A percentile compares a stretch with the other conserved stretches of the same genome.
Conservation (phyloP, 2,113 vertebrate species). For the Machaerirhynchus nigripectus region DNA sequence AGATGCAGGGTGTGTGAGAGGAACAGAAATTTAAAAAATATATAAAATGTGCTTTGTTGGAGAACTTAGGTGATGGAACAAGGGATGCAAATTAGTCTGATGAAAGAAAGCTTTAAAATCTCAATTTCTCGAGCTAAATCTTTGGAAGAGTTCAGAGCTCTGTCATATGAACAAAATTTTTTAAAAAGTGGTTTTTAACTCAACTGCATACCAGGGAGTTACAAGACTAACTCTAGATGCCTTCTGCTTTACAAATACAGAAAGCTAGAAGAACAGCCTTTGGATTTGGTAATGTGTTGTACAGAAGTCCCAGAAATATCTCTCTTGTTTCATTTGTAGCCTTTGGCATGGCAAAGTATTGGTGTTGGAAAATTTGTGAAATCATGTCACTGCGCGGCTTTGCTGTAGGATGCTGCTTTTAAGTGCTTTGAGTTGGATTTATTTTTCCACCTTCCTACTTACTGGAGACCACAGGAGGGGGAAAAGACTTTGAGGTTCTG, state of each 20-base stretch:
- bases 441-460: neutral
- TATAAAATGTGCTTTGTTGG: neutral
- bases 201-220: neutral
- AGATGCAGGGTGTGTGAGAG: neutral
- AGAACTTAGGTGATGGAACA: neutral
- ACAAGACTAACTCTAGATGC: neutral
- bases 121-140: neutral
- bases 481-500: conserved; percentile 2
- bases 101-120: conserved; percentile 21
- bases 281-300: conserved; percentile 33
- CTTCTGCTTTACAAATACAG: conserved; percentile 32
- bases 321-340: conserved; percentile 56
- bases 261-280: neutral
- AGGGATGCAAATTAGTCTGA: neutral
- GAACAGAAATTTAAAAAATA: neutral
- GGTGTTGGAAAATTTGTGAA: conserved; percentile 49
- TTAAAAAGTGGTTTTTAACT: neutral
- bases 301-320: conserved; percentile 55
- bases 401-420: conserved; percentile 7
- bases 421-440: neutral
- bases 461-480: neutral
- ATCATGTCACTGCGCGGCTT: neutral
- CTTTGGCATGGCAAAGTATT: conserved; percentile 58
- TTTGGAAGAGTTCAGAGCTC: conserved; percentile 32
- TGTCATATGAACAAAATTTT: neutral